Conservation (phyloP, 2,797 vertebrate species). For the Babyrousa celebensis region DNA sequence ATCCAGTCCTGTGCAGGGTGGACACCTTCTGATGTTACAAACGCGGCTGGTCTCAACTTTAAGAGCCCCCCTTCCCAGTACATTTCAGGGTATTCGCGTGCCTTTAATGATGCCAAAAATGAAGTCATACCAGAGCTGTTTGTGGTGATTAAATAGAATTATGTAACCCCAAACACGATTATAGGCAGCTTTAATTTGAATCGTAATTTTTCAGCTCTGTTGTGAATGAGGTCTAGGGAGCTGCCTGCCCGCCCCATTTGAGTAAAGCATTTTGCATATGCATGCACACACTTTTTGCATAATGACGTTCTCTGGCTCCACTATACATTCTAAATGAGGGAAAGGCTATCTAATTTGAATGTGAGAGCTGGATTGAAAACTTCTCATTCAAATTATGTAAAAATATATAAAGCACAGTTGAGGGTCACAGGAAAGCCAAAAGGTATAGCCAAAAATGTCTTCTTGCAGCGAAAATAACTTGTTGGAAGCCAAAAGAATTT, state of each 20-base stretch:
- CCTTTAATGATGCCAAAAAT: slow-evolving; percentile 68
- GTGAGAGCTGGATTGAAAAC: slow-evolving; percentile 39
- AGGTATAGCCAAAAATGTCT: slow-evolving; percentile 59
- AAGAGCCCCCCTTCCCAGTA: neutral
- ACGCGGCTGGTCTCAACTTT: slow-evolving; percentile 17
- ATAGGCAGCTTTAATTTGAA: slow-evolving; percentile 59
- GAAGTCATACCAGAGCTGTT: slow-evolving; percentile 49
- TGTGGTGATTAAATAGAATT: slow-evolving; percentile 66
- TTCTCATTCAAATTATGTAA: slow-evolving; percentile 81
- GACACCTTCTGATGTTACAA: slow-evolving; percentile 8
- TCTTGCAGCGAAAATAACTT: slow-evolving; percentile 57
- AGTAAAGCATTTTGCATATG: neutral
- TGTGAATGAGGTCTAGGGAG: slow-evolving; percentile 46
- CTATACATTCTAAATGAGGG: slow-evolving; percentile 63
- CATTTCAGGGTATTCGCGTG: slow-evolving; percentile 24
- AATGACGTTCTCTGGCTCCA: slow-evolving; percentile 56
- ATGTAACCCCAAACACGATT: slow-evolving; percentile 51
- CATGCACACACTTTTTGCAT: slow-evolving; percentile 44
- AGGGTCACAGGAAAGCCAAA: slow-evolving; percentile 57
- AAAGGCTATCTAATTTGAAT: slow-evolving; percentile 77
- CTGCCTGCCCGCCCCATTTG: neutral
- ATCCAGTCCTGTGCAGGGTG: neutral
- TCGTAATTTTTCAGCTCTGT: slow-evolving; percentile 28
- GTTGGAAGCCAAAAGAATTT: slow-evolving; percentile 45
- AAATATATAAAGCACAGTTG: slow-evolving; percentile 65